Conservation (phyloP, 2,113 vertebrate species). For the Cichladusa arquata region DNA sequence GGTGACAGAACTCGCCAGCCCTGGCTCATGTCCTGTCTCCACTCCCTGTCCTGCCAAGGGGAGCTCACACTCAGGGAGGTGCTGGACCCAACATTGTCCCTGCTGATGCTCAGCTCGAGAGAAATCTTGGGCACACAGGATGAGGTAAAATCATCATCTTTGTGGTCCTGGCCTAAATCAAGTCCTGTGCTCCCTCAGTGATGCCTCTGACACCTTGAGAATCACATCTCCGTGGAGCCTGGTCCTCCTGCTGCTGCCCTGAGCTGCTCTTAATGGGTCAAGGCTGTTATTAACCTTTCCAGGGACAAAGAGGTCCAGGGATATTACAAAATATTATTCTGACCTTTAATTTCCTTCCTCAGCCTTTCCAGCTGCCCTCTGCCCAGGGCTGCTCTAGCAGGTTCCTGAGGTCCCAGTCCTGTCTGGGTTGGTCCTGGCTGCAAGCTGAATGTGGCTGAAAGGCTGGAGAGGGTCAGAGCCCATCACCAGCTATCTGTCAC, state of each 20-base stretch:
- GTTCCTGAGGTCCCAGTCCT: neutral
- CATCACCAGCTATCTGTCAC: neutral
- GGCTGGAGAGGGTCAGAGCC: neutral
- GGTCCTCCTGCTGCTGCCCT: neutral
- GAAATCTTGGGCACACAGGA: rapidly evolving
- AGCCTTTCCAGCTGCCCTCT: neutral
- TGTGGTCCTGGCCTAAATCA: neutral
- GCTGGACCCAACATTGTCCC: neutral
- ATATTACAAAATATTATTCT: neutral
- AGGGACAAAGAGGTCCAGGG: neutral
- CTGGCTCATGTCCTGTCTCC: neutral
- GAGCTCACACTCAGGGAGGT: rapidly evolving
- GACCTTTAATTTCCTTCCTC: neutral
- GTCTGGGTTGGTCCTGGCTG: neutral
- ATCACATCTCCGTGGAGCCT: rapidly evolving
- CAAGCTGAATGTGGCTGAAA: neutral
- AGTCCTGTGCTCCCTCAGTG: rapidly evolving
- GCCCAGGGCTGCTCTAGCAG: neutral
- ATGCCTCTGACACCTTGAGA: neutral
- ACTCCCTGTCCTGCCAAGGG: neutral
- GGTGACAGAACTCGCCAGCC: neutral
- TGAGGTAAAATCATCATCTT: rapidly evolving
- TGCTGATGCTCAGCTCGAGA: neutral
- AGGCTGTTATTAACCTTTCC: neutral
- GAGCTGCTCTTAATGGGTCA: neutral